Conservation (phyloP, 2,888 invertebrate species). For the Tipula unca region DNA sequence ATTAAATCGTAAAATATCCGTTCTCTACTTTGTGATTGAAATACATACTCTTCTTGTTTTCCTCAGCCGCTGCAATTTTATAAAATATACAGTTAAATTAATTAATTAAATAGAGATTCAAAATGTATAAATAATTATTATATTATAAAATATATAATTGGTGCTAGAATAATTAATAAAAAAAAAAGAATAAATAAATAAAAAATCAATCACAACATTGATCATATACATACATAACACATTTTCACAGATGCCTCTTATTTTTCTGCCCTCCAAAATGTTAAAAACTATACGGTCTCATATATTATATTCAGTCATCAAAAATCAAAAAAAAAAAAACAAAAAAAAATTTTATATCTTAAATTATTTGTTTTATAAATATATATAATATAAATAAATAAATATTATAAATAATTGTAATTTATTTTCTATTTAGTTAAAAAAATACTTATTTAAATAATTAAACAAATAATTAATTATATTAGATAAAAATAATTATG, state of each 20-base stretch:
- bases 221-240: not conserved
- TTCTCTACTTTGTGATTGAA: not conserved
- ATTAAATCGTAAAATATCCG: not conserved
- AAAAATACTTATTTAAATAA: not conserved
- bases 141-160: not conserved
- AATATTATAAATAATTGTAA: not conserved
- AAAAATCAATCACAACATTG: not conserved
- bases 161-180: not conserved
- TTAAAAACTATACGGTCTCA: not conserved
- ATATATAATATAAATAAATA: not conserved
- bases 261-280: not conserved
- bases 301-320: not conserved
- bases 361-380: slow-evolving; percentile 8
- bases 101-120: not conserved
- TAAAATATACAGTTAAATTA: not conserved
- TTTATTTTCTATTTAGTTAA: slow-evolving; percentile 14
- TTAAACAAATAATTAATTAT: not conserved
- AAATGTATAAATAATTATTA: not conserved
- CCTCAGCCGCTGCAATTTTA: not conserved
- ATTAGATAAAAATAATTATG: not conserved
- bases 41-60: not conserved
- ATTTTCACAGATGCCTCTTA: not conserved
- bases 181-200: not conserved
- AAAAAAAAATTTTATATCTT: not conserved
- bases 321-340: not conserved